Percentiles rank a stretch among this genome's conserved stretches.
Evolutionary conservation across 2,113 vertebrate species (phyloP).

Genomic region (Galbula dea): DNA sequence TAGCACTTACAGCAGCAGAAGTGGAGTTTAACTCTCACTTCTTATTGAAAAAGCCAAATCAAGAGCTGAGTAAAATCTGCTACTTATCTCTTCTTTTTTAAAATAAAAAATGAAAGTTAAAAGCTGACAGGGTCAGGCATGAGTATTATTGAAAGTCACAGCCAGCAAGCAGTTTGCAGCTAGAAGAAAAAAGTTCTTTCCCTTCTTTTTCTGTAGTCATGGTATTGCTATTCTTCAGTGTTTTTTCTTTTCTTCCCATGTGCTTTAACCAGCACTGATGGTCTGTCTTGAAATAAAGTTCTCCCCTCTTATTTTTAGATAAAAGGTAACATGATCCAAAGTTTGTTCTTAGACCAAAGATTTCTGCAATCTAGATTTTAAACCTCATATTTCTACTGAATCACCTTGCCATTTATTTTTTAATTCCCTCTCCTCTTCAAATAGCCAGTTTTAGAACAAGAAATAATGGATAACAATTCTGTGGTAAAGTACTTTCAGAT

Average conservation of each 20-base stretch:
- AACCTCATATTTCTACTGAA: neutral
- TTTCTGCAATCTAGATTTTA: neutral
- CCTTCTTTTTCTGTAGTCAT: neutral
- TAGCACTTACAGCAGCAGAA: neutral
- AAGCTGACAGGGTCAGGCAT: neutral
- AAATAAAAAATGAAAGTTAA: conserved; percentile 37
- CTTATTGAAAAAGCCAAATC: conserved; percentile 39
- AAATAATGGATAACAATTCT: neutral
- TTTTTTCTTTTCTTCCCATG: neutral
- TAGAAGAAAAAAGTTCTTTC: neutral
- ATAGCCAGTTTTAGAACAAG: neutral
- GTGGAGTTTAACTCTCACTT: conserved; percentile 20
- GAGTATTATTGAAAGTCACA: neutral
- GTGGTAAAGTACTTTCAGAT: neutral
- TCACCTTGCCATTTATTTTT: neutral
- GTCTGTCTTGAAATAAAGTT: conserved; percentile 1
- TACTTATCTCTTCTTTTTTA: conserved; percentile 24
- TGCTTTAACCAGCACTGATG: neutral
- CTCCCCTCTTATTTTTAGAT: neutral
- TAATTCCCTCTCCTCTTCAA: neutral
- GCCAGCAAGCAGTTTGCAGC: neutral
- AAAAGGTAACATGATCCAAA: neutral
- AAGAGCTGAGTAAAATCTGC: conserved; percentile 7
- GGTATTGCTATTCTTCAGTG: neutral
- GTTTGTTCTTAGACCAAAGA: neutral